Evolutionary conservation across 2,888 invertebrate species (phyloP).

Genomic region (Conops quadrifasciatus): DNA sequence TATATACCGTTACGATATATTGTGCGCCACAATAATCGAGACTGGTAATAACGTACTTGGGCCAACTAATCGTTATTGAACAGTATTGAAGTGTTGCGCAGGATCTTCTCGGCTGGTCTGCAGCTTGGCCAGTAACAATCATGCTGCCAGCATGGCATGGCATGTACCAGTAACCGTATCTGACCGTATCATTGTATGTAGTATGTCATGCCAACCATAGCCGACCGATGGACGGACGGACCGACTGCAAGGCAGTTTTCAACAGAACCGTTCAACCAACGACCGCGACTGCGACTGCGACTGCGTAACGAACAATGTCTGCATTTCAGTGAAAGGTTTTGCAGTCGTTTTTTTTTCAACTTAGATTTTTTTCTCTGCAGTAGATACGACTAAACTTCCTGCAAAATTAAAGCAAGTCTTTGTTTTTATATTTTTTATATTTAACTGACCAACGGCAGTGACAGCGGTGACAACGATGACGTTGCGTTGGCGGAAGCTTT

Average conservation of each 20-base stretch:
- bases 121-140: background rate
- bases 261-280: background rate
- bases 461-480: background rate
- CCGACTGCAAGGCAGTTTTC: slow-evolving; percentile 28
- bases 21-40: background rate
- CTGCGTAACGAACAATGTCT: slow-evolving; percentile 26
- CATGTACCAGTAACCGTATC: slow-evolving; percentile 1
- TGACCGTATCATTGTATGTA: slow-evolving; percentile 5
- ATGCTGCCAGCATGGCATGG: background rate
- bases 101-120: slow-evolving; percentile 2
- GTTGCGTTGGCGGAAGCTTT: too few relatives aligned
- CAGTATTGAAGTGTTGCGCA: slow-evolving; percentile 13
- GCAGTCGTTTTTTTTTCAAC: slow-evolving; percentile 27
- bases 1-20: too few relatives aligned
- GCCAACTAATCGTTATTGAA: background rate
- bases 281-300: background rate
- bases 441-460: background rate
- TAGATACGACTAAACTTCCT: slow-evolving; percentile 1
- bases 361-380: background rate
- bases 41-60: too few relatives aligned
- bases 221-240: slow-evolving; percentile 27
- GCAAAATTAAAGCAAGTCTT: slow-evolving; percentile 10
- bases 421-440: background rate
- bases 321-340: slow-evolving; percentile 51
- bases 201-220: background rate